Evolutionary conservation across 2,113 vertebrate genomes (phyloP).

Genomic region (Paradoxurus hermaphroditus): DNA sequence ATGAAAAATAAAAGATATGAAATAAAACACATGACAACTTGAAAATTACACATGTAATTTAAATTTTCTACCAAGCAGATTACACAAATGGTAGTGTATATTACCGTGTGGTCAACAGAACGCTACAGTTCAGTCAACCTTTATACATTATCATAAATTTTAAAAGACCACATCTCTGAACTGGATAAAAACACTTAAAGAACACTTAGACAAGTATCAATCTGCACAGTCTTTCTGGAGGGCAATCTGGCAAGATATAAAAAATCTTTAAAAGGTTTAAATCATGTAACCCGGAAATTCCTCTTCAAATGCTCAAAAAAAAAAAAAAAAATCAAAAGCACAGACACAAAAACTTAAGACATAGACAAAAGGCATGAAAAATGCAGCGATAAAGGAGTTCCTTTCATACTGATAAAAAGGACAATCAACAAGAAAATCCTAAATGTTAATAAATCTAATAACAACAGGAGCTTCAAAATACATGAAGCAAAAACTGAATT

Average conservation of each 20-base stretch:
- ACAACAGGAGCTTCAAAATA: not conserved
- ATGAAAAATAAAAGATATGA: not conserved
- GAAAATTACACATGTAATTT: not conserved
- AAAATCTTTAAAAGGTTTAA: not conserved
- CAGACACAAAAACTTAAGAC: not conserved
- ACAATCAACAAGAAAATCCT: not conserved
- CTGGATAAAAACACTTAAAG: not conserved
- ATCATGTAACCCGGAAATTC: not conserved
- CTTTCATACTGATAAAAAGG: not conserved
- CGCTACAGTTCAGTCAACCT: not conserved
- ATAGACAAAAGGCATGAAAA: not conserved
- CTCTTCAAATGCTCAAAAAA: not conserved
- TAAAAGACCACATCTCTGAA: not conserved
- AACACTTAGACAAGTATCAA: not conserved
- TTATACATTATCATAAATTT: not conserved
- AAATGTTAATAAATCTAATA: not conserved
- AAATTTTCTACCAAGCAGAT: conserved; percentile 15
- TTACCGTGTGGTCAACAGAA: not conserved
- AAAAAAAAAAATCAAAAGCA: not conserved
- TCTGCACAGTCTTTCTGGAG: not conserved
- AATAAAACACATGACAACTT: not conserved
- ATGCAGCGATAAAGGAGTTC: not conserved
- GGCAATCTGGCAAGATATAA: not conserved
- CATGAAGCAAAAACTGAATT: not conserved
- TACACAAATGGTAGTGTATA: not conserved